Evolutionary conservation across 2,888 invertebrate species (phyloP).

Genomic region (Sicus ferrugineus): DNA sequence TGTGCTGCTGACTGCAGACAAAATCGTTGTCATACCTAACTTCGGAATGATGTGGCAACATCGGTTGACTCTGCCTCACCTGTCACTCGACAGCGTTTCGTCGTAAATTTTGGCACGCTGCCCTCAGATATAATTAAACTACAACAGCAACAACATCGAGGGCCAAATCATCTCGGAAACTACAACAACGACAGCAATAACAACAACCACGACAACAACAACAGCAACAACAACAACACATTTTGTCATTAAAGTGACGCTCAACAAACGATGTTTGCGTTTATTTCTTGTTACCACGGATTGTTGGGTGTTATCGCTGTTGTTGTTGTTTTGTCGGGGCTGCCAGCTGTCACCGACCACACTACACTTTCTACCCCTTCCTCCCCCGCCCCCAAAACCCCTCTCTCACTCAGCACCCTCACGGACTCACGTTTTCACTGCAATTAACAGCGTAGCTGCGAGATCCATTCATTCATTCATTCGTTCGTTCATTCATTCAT

Average conservation of each 20-base stretch:
- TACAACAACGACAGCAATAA: slow-evolving; percentile 8
- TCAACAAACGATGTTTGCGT: slow-evolving; percentile 1
- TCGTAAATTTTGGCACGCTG: background rate
- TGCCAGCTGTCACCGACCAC: no score
- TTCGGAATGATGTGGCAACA: background rate
- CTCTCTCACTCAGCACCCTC: no score
- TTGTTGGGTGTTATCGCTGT: background rate
- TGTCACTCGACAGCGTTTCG: slow-evolving; percentile 1
- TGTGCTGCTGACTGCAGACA: no score
- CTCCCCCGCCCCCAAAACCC: no score
- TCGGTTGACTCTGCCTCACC: background rate
- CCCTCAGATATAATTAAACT: background rate
- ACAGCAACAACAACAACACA: background rate
- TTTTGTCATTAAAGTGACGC: background rate
- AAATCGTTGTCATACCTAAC: no score
- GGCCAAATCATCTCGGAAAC: background rate
- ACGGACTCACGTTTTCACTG: no score
- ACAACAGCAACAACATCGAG: background rate
- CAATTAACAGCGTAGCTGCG: no score
- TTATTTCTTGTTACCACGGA: background rate
- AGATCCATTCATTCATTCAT: no score
- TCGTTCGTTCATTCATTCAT: no score
- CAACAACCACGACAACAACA: no score
- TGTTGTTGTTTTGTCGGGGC: background rate
- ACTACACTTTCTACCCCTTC: no score